phyloP scores from a whole-genome alignment of 2,797 vertebrate species.

The Oreortyx pictus region DNA sequence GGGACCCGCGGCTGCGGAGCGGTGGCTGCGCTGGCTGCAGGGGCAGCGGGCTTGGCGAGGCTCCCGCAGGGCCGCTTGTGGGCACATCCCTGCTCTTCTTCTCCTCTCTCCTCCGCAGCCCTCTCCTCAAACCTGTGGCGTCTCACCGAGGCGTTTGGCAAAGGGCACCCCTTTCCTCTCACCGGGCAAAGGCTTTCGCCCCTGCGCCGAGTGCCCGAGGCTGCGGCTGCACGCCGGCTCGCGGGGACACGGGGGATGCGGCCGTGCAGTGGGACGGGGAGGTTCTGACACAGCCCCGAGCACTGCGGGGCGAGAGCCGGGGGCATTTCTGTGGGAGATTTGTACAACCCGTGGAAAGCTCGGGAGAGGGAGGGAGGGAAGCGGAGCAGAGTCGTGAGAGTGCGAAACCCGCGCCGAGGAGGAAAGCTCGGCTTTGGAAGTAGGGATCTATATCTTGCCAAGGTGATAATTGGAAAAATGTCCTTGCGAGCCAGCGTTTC shows the following conservation, averaged over 20 bases:
- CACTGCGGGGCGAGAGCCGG: not conserved
- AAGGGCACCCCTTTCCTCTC: not conserved
- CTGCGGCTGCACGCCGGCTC: not conserved
- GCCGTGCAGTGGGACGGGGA: not conserved
- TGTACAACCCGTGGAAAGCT: not conserved
- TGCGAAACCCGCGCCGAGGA: not conserved
- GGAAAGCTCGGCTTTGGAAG: constrained; percentile 43
- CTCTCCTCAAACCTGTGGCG: not conserved
- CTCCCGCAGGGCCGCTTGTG: not conserved
- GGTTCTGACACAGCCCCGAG: not conserved
- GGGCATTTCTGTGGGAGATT: not conserved
- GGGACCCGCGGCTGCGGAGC: not conserved
- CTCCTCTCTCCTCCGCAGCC: not conserved
- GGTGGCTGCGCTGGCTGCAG: not conserved
- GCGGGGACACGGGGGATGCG: no score
- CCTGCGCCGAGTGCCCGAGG: not conserved
- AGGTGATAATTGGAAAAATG: constrained; percentile 72
- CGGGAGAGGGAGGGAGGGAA: not conserved
- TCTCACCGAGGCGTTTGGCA: not conserved
- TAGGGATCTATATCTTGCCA: constrained; percentile 26
- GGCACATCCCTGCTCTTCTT: not conserved
- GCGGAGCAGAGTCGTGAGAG: not conserved
- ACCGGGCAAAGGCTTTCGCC: not conserved
- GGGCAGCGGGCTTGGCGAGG: not conserved
- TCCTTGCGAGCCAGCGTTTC: constrained; percentile 24